Conservation (phyloP, 2,888 invertebrate genomes). For the Stenodema calcarata region DNA sequence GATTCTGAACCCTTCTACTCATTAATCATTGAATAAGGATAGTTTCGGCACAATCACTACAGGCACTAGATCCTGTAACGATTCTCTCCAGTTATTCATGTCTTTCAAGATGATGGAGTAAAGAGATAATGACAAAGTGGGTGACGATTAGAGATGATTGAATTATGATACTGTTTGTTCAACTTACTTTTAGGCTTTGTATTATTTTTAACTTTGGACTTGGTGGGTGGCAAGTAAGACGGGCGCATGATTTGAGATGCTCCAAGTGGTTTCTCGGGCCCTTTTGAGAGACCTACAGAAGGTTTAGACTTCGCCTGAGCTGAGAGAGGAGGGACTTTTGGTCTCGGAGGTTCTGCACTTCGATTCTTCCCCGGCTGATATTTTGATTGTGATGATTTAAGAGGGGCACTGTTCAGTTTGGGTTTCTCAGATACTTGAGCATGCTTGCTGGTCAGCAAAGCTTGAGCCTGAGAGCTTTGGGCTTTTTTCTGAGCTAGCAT, state of each 20-base stretch:
- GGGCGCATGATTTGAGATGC: not conserved
- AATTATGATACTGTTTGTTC: not conserved
- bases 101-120: too few relatives aligned
- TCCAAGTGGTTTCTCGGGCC: not conserved
- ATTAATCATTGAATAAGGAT: too few relatives aligned
- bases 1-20: too few relatives aligned
- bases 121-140: too few relatives aligned
- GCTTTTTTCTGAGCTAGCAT: slow-evolving; percentile 32
- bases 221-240: not conserved
- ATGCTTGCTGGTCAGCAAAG: not conserved
- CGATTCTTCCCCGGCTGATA: not conserved
- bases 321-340: not conserved
- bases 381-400: not conserved
- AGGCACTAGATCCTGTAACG: too few relatives aligned
- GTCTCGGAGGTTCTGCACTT: not conserved
- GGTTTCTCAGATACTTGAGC: slow-evolving; percentile 44
- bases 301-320: not conserved
- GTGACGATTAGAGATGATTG: too few relatives aligned
- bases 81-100: too few relatives aligned
- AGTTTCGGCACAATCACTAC: too few relatives aligned
- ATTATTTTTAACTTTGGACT: not conserved
- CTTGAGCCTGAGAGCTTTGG: not conserved
- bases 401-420: not conserved
- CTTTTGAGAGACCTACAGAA: not conserved
- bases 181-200: slow-evolving; percentile 5